A percentile compares a stretch with the other conserved stretches of the same genome.
These are phyloP conservation scores for Antechinus flavipes DNA, from an alignment of 2,113 vertebrate species.

Conservation along the genomic window DNA sequence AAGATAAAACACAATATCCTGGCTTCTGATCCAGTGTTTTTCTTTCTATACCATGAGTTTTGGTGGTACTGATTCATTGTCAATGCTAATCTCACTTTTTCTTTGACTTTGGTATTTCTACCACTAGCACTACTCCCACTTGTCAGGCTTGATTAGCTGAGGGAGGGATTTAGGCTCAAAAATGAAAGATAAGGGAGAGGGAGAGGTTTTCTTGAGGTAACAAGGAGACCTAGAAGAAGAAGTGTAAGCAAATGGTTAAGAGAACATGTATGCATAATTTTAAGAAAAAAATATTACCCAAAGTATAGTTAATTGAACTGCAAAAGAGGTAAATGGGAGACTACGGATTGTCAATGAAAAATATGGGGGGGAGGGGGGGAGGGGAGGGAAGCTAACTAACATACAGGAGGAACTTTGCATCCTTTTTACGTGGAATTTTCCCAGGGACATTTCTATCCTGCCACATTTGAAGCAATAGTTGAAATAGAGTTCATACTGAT, in stretches of 20 bases:
- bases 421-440: neutral
- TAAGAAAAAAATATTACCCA: neutral
- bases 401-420: neutral
- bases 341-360: neutral
- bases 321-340: neutral
- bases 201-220: constrained; percentile 22
- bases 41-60: neutral
- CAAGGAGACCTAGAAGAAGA: neutral
- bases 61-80: neutral
- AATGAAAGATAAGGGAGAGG: constrained; percentile 12
- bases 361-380: neutral
- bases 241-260: neutral
- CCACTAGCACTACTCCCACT: neutral
- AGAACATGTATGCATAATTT: neutral
- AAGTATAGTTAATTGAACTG: neutral
- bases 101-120: neutral
- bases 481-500: neutral
- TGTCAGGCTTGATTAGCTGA: constrained; percentile 29
- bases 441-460: neutral
- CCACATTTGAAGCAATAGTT: neutral
- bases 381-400: neutral
- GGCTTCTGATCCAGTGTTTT: neutral
- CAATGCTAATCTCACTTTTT: constrained; percentile 6
- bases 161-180: neutral
- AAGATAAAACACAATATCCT: neutral